Base-by-base conservation (phyloP, 2,888 invertebrate genomes). In the Lasius fuliginosus region DNA sequence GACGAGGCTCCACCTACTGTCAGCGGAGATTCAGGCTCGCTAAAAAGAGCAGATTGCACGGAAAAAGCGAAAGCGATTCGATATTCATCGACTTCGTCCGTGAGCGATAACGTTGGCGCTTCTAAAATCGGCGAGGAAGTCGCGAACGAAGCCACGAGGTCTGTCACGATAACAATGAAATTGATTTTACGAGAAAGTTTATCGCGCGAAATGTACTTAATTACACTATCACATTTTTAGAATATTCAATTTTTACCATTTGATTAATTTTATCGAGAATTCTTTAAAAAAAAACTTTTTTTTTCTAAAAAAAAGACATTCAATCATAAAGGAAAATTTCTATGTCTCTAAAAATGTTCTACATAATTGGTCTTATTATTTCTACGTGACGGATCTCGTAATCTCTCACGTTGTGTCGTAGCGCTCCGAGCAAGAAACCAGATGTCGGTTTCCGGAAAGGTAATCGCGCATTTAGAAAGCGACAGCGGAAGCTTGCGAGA, bases 401-500 rank as follows among this genome's bases (percentile, higher is more conserved):
- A 79, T 71, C 18, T 81, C 23, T 81, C 33, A 36, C 58, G 23
- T 46, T 81, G 23, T 71, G 33, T 79, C 58, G 5, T 5, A 73
- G 79, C n/a, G 8, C 33, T 18, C 11, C 73, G 3, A n/a, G 36
- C 18, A 81, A 81, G 46, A 73, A 81, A 46, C 60, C 60, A 33
- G 58, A 81, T 36, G 60, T 71, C 60, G 46, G 49, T 81, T 81
- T 81, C 42, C 46, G 68, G 46, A 27, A 60, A 73, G 46, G 30
- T 42, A 74, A 64, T 49, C 71, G 8, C 46, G 73, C 36, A 46
- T 27, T 46, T 40, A 23, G 4, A 8, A 64, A 76, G 15, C 62
- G 62, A 5, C 62, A 15, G 68, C 62, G n/a, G 65, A 88, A 73
- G 53, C 64, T 27, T 27, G 6, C 49, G 36, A 36, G 23, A 12